Evolutionary conservation across 1,140 invertebrate species (phyloP).

Genomic region (Platorchestia sp.): DNA sequence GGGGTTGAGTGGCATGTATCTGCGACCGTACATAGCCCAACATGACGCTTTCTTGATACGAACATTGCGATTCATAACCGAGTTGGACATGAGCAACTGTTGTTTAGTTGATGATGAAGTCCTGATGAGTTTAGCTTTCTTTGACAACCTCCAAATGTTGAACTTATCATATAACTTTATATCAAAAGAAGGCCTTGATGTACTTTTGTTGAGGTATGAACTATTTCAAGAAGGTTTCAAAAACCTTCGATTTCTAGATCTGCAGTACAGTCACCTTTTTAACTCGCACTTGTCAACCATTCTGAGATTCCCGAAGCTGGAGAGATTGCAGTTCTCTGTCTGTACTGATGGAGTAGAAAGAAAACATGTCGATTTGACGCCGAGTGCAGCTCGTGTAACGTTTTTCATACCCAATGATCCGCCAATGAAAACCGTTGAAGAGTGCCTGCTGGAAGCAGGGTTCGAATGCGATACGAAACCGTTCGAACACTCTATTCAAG

Average conservation of each 20-base stretch:
- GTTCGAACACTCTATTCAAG: background rate
- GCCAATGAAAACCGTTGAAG: background rate
- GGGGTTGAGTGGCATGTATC: background rate
- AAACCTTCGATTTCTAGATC: background rate
- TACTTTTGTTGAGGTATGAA: background rate
- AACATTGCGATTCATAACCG: background rate
- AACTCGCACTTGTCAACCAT: background rate
- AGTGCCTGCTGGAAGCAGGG: background rate
- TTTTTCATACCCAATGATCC: background rate
- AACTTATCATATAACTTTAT: background rate
- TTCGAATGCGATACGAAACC: background rate
- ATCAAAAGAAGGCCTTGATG: background rate
- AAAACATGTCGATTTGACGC: background rate
- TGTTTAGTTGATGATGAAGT: background rate
- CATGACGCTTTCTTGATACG: background rate
- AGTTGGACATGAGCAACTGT: slow-evolving; percentile 31
- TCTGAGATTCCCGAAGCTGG: background rate
- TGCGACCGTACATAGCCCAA: background rate
- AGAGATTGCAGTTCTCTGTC: background rate
- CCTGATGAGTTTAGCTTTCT: background rate
- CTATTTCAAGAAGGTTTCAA: background rate
- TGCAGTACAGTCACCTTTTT: background rate
- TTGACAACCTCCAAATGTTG: background rate
- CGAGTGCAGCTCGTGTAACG: background rate
- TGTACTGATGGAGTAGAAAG: background rate